A percentile compares a stretch with the other conserved stretches of the same genome.
phyloP scores from a whole-genome alignment of 2,797 vertebrate genomes.

The Gila robusta region DNA sequence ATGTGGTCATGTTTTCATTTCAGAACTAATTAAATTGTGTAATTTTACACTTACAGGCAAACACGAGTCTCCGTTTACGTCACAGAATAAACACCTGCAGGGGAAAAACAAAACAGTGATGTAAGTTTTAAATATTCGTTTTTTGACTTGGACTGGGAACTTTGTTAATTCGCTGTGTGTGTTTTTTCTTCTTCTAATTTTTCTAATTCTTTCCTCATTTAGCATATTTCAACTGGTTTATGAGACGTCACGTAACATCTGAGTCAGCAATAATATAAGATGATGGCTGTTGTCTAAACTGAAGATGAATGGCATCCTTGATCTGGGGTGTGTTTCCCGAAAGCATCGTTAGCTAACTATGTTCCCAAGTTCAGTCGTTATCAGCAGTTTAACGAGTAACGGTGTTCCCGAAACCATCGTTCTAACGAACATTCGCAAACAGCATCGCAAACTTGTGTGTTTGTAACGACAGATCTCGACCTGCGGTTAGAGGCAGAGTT shows the following conservation, averaged over 20 bases:
- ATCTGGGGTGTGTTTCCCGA: not conserved
- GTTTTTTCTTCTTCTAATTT: not conserved
- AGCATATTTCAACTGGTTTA: not conserved
- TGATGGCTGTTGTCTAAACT: constrained; percentile 25
- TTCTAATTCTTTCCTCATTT: not conserved
- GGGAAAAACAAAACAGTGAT: constrained; percentile 10
- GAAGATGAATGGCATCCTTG: constrained; percentile 1
- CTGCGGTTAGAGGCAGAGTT: too few relatives aligned
- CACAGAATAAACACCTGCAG: not conserved
- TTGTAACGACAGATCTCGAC: too few relatives aligned
- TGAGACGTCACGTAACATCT: constrained; percentile 18
- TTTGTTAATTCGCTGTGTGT: not conserved
- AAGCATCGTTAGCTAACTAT: too few relatives aligned
- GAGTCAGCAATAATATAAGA: constrained; percentile 3
- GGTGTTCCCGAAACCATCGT: too few relatives aligned
- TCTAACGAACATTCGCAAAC: too few relatives aligned
- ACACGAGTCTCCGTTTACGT: not conserved
- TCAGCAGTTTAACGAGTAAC: too few relatives aligned
- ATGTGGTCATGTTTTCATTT: constrained; percentile 9
- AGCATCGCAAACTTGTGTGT: too few relatives aligned
- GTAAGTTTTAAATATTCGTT: constrained; percentile 17
- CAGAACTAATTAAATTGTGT: not conserved
- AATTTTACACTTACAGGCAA: not conserved
- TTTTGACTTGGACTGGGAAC: not conserved
- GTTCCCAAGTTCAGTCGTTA: too few relatives aligned